Evolutionary conservation across 2,888 invertebrate genomes (phyloP).

Genomic region (Dichetophora obliterata): DNA sequence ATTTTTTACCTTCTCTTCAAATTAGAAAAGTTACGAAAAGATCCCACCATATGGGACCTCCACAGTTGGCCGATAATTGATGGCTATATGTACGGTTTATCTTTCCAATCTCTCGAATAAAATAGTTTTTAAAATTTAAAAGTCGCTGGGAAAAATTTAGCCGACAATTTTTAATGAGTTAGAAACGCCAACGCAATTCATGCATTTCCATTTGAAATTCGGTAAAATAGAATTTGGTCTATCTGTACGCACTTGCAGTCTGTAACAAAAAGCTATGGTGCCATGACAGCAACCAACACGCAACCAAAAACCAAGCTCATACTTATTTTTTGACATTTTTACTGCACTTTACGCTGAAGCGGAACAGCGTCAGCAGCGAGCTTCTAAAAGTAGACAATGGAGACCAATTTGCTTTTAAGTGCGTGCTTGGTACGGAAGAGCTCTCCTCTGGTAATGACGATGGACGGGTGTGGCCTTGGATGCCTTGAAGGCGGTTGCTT

Average conservation of each 20-base stretch:
- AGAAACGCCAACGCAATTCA: neutral
- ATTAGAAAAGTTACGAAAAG: no score
- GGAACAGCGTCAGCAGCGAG: neutral
- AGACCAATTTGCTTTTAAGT: constrained; percentile 45
- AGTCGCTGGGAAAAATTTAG: constrained; percentile 11
- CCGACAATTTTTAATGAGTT: neutral
- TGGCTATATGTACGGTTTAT: no score
- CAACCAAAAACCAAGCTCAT: constrained; percentile 21
- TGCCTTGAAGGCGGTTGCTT: neutral
- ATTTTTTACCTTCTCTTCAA: no score
- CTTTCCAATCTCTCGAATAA: no score
- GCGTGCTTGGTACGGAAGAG: constrained; percentile 12
- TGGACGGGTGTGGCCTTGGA: neutral
- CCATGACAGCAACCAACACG: constrained; percentile 15
- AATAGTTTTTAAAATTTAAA: neutral
- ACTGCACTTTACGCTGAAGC: neutral
- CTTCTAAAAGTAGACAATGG: constrained; percentile 39
- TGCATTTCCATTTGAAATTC: constrained; percentile 22
- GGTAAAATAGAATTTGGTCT: neutral
- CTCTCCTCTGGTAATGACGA: neutral
- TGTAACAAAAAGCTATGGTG: neutral
- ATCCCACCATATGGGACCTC: no score
- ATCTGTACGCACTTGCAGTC: neutral
- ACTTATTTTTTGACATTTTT: neutral
- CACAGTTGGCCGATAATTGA: no score